Percentiles rank a stretch among this genome's conserved stretches.
phyloP scores from a whole-genome alignment of 2,888 invertebrate genomes.

The Lamproptera curius region DNA sequence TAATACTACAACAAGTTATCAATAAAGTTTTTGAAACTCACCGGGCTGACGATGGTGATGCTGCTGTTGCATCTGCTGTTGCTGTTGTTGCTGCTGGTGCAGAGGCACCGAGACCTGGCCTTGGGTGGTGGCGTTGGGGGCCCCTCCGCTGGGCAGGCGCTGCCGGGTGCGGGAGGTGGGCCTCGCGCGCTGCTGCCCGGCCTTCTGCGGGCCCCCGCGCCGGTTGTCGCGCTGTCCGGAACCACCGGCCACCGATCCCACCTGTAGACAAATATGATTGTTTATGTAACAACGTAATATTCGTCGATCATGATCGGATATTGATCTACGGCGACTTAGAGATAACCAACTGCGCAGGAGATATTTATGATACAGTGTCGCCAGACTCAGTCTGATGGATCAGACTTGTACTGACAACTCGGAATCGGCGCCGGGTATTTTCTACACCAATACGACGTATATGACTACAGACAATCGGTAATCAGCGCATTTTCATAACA shows the following conservation, averaged over 20 bases:
- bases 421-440: too few species aligned
- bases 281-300: too few species aligned
- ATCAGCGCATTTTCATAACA: too few species aligned
- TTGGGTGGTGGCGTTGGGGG: conserved; percentile 47
- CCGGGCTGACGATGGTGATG: conserved; percentile 53
- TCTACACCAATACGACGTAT: too few species aligned
- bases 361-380: too few species aligned
- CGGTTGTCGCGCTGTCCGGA: conserved; percentile 57
- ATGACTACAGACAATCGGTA: too few species aligned
- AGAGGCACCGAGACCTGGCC: conserved; percentile 25
- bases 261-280: conserved; percentile 44
- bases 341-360: too few species aligned
- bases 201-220: conserved; percentile 45
- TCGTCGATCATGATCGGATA: too few species aligned
- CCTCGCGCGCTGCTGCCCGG: conserved; percentile 45
- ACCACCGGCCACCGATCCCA: conserved; percentile 49
- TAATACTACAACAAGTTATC: too few species aligned
- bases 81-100: conserved; percentile 48
- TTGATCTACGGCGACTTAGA: too few species aligned
- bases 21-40: conserved; percentile 30
- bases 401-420: too few species aligned
- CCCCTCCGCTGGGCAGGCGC: conserved; percentile 40
- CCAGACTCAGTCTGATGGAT: too few species aligned
- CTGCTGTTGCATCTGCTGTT: conserved; percentile 37
- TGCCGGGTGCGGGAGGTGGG: conserved; percentile 43